phyloP scores from a whole-genome alignment of 2,113 vertebrate species.

The Hymenochirus boettgeri region DNA sequence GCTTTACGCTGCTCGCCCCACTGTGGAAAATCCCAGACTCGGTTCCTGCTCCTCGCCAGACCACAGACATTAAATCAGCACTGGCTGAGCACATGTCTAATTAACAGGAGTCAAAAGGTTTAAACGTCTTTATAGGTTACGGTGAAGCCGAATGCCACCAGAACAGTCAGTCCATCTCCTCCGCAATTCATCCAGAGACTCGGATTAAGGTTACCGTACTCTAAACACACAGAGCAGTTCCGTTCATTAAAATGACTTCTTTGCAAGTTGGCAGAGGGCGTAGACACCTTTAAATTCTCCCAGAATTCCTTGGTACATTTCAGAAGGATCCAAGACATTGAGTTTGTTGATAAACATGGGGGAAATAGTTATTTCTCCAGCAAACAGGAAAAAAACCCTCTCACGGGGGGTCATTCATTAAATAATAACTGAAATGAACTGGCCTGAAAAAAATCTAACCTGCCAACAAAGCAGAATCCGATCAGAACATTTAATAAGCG shows the following conservation, averaged over 20 bases:
- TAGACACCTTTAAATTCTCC: not conserved
- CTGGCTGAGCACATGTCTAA: slow-evolving; percentile 22
- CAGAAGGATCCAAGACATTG: not conserved
- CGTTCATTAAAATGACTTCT: too few relatives aligned
- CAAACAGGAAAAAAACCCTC: too few relatives aligned
- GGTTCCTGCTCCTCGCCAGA: slow-evolving; percentile 11
- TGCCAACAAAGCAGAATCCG: too few relatives aligned
- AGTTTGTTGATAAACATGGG: not conserved
- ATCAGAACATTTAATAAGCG: too few relatives aligned
- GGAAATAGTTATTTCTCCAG: too few relatives aligned
- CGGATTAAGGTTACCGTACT: not conserved
- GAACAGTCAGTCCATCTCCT: not conserved
- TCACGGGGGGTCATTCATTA: too few relatives aligned
- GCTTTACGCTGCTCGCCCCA: not conserved
- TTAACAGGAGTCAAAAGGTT: slow-evolving; percentile 24
- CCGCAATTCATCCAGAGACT: not conserved
- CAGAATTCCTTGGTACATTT: not conserved
- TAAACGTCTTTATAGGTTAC: not conserved
- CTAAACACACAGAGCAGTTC: not conserved
- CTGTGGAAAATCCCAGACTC: slow-evolving; percentile 18
- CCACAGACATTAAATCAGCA: slow-evolving; percentile 19
- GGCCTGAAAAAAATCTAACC: too few relatives aligned
- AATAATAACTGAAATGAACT: too few relatives aligned
- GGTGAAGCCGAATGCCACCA: not conserved
- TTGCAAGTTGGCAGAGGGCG: not conserved